Evolutionary conservation across 2,888 invertebrate genomes (phyloP), one percentile per base, ranked within the genome.

Genomic region (Lottia gigantea): DNA sequence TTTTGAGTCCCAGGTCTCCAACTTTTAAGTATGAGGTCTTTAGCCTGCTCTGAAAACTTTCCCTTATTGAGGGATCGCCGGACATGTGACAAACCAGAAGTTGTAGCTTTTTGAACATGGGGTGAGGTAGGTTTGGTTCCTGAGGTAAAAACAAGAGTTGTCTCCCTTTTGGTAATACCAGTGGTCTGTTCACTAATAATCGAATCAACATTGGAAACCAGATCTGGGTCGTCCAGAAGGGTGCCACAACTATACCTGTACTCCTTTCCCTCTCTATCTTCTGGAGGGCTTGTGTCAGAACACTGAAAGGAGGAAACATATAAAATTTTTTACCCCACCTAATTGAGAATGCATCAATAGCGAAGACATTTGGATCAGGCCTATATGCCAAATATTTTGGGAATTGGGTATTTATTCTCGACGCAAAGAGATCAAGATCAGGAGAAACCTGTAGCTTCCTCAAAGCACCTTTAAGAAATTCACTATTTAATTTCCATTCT

Each of bases 301-400:
- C 26, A 66, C 71, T 71, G 68, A 71, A 73, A 62, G 75, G 75
- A 61, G 75, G 75, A 63, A 72, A 73, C 25, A 62, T 46, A 62
- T 71, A 67, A 63, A 64, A 63, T 6, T 62, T 66, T 15, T 45
- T 25, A 6, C 15, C 16, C 74, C 74, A 74, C 15, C 23, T 26
- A 15, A 70, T 15, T 4, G 68, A 67, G 47, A 72, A 74, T 14
- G 72, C 64, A 66, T 74, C 72, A 49, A 68, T 63, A 15, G 63
- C 69, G 4, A 55, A 23, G 7, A 71, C 70, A 31, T 69, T 46
- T 11, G 72, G 72, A 45, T 72, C 73, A 25, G 73, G 73, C 46
- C 62, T 71, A 25, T 55, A 68, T 26, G 72, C 68, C 8, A 68
- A 63, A 66, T 68, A 72, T 26, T 6, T 49, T 65, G 64, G 26